Conservation (phyloP, 92 coral and sea anemone species). For the Galaxea fascicularis region DNA sequence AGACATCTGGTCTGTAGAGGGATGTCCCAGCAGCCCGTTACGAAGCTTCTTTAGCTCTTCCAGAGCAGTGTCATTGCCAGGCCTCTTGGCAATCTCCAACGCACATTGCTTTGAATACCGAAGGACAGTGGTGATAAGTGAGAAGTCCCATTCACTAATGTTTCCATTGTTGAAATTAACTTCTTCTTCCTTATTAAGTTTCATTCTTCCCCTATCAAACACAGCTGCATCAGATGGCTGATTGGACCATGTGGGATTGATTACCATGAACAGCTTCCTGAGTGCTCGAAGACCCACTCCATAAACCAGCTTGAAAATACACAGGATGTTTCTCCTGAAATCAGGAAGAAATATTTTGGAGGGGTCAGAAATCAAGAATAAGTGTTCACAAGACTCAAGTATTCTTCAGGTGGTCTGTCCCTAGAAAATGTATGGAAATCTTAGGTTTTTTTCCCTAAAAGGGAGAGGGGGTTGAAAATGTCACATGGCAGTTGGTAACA, state of each 20-base stretch:
- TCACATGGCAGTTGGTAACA: too few relatives aligned
- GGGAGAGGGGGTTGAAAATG: too few relatives aligned
- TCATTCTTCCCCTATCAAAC: slow-evolving; percentile 71
- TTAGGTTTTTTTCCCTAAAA: too few relatives aligned
- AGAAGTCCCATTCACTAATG: slow-evolving; percentile 86
- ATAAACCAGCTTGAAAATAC: slow-evolving; percentile 69
- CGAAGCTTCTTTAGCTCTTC: slow-evolving; percentile 62
- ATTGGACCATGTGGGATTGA: slow-evolving; percentile 85
- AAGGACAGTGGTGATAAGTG: slow-evolving; percentile 81
- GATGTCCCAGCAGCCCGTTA: slow-evolving; percentile 79
- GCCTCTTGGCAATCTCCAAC: slow-evolving; percentile 50
- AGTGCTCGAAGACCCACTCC: slow-evolving; percentile 80
- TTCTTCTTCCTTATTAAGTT: slow-evolving; percentile 60
- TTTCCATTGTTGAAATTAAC: slow-evolving; percentile 67
- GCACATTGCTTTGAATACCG: slow-evolving; percentile 68
- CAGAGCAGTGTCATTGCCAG: slow-evolving; percentile 66
- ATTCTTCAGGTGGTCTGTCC: too few relatives aligned
- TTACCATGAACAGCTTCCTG: slow-evolving; percentile 71
- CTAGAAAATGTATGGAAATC: too few relatives aligned
- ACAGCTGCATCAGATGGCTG: slow-evolving; percentile 81
- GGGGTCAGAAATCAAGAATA: too few relatives aligned
- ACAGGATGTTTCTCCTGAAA: slow-evolving; percentile 67
- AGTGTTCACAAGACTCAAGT: too few relatives aligned
- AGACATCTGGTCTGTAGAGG: slow-evolving; percentile 64
- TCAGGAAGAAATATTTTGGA: neutral